Evolutionary conservation across 2,113 vertebrate species (phyloP).

Genomic region (Centrocercus urophasianus): DNA sequence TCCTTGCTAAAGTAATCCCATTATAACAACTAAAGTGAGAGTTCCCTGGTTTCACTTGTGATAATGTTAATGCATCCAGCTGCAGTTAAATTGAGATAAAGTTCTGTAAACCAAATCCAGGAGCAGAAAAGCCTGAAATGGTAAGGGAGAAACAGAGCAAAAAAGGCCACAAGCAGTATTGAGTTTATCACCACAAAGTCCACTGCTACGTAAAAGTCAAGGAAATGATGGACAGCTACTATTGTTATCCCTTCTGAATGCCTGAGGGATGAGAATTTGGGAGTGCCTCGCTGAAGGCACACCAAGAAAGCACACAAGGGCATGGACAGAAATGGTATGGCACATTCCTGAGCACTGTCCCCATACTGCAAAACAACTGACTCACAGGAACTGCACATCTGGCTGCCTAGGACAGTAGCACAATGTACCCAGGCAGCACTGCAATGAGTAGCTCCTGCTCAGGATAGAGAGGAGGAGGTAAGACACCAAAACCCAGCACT

Average conservation of each 20-base stretch:
- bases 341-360: background rate
- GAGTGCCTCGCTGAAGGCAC: background rate
- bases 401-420: rapidly evolving
- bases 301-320: background rate
- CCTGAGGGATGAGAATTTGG: background rate
- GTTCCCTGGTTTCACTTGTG: background rate
- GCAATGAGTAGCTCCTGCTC: rapidly evolving
- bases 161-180: background rate
- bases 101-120: background rate
- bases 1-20: background rate
- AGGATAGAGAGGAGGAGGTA: background rate
- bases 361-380: background rate
- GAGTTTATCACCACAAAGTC: background rate
- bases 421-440: rapidly evolving
- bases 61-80: background rate
- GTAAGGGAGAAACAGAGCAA: background rate
- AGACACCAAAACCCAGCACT: background rate
- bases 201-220: background rate
- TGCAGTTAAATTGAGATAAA: background rate
- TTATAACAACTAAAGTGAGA: background rate
- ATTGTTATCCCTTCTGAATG: background rate
- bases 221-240: background rate
- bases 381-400: background rate
- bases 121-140: background rate
- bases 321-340: background rate